Evolutionary conservation across 2,113 vertebrate species (phyloP), one percentile per base, ranked within the genome.

Genomic region (Syngnathoides biaculeatus): DNA sequence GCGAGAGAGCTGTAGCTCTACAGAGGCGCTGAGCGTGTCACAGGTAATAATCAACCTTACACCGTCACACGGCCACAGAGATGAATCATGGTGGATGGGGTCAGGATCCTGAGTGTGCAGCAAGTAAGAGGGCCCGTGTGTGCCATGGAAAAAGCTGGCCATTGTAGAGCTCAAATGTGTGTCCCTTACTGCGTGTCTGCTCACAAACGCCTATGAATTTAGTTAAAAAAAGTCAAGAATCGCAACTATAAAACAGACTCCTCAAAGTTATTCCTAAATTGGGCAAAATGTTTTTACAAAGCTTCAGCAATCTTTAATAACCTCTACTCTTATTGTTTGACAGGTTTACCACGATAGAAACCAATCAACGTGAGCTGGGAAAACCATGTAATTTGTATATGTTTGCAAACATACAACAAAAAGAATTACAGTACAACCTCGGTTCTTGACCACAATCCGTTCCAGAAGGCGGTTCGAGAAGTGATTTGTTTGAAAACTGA

Each of bases 1-100:
- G 65, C 40, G 8, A 56, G 68, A 73, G 72, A 65, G 72, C 84
- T 71, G 79, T 84, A 82, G 47, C 80, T 88, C 80, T 85, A 81
- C 45, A 43, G 58, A 69, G 71, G 68, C 62, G 68, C 79, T 64
- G 53, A 80, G 77, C 75, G 78, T 74, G 83, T 88, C 81, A 81
- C 79, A 71, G 69, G 72, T 84, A 86, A 89, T 90, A 81, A 89
- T 86, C 77, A 79, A 59, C 72, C 65, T 80, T 82, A 78, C 85
- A 84, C 77, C 77, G 84, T 86, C 77, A 80, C 73, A 45, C 69
- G 64, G 74, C 67, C 68, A 71, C 61, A 14, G 71, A 78, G 71
- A 89, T 87, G 84, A 86, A 88, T 84, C 59, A 81, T 50, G 43
- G 57, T 57, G 56, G 72, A 64, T 38, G 58, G 72, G 71, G 78